Conservation (phyloP, 1,140 invertebrate species). For the Drosophila athabasca region DNA sequence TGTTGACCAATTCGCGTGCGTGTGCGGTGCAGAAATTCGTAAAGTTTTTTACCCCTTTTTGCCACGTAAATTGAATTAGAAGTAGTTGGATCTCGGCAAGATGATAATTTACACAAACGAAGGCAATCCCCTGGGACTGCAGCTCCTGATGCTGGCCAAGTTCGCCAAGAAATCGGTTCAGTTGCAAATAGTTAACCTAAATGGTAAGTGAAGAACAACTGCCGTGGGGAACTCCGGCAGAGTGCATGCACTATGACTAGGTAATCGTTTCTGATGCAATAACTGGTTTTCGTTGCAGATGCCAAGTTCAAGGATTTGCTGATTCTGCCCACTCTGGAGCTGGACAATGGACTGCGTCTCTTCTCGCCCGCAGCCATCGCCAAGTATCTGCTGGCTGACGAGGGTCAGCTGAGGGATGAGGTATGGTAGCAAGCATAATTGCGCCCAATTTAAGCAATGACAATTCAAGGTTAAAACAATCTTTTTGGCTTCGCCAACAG, state of each 20-base stretch:
- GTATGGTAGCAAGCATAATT: constrained; percentile 43
- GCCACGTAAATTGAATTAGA: constrained; percentile 74
- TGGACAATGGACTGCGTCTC: constrained; percentile 84
- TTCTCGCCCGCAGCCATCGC: constrained; percentile 86
- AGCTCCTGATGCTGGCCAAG: constrained; percentile 88
- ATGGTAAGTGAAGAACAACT: constrained; percentile 83
- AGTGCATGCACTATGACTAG: background rate
- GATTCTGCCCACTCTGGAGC: constrained; percentile 84
- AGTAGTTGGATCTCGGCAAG: constrained; percentile 28
- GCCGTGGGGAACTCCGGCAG: constrained; percentile 23
- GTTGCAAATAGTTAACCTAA: constrained; percentile 85
- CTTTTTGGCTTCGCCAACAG: constrained; percentile 71
- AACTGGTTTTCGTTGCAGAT: constrained; percentile 55
- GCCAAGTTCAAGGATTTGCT: constrained; percentile 62
- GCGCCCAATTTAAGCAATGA: constrained; percentile 8
- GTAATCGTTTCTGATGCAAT: constrained; percentile 67
- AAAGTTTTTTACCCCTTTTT: constrained; percentile 44
- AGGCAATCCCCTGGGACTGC: constrained; percentile 89
- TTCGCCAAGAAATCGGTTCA: constrained; percentile 85
- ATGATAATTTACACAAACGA: constrained; percentile 89
- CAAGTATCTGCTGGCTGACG: constrained; percentile 85
- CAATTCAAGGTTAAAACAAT: constrained; percentile 64
- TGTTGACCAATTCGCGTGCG: constrained; percentile 31
- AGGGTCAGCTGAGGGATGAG: constrained; percentile 68
- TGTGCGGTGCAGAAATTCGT: constrained; percentile 9